Percentiles rank a stretch among this genome's conserved stretches.
phyloP scores from a whole-genome alignment of 2,888 invertebrate species.

The Eilema depressum region DNA sequence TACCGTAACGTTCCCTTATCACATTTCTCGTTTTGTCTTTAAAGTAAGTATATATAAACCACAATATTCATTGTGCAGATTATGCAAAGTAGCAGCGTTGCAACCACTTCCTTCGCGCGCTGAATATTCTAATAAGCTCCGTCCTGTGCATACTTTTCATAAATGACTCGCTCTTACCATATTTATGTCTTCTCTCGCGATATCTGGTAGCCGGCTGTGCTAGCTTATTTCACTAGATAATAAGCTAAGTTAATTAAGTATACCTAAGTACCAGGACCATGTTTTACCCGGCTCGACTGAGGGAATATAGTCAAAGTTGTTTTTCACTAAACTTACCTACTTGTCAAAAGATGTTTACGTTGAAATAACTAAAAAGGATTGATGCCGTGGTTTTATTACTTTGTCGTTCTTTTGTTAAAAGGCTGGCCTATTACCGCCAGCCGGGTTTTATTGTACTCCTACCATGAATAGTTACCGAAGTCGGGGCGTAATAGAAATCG shows the following conservation, averaged over 20 bases:
- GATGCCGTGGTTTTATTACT: too few relatives aligned
- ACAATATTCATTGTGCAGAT: background rate
- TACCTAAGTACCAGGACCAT: background rate
- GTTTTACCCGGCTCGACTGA: background rate
- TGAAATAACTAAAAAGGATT: too few relatives aligned
- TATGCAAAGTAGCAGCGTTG: background rate
- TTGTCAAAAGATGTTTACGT: too few relatives aligned
- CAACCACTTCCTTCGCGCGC: conserved; percentile 1
- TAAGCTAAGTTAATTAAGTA: background rate
- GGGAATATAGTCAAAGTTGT: background rate
- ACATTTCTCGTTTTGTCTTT: background rate
- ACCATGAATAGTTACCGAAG: too few relatives aligned
- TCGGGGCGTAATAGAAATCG: too few relatives aligned
- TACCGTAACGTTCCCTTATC: background rate
- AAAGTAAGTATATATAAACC: background rate
- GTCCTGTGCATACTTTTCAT: background rate
- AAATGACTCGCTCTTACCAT: background rate
- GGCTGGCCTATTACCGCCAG: too few relatives aligned
- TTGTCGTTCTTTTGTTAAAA: too few relatives aligned
- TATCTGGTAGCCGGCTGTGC: background rate
- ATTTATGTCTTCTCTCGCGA: background rate
- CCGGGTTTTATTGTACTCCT: too few relatives aligned
- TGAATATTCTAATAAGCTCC: conserved; percentile 1
- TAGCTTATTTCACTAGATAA: background rate
- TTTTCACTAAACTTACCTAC: too few relatives aligned